Evolutionary conservation across 64 coral and sea anemone species (phyloP), one percentile per base, ranked within the genome.

Genomic region (Trachythela sp.): DNA sequence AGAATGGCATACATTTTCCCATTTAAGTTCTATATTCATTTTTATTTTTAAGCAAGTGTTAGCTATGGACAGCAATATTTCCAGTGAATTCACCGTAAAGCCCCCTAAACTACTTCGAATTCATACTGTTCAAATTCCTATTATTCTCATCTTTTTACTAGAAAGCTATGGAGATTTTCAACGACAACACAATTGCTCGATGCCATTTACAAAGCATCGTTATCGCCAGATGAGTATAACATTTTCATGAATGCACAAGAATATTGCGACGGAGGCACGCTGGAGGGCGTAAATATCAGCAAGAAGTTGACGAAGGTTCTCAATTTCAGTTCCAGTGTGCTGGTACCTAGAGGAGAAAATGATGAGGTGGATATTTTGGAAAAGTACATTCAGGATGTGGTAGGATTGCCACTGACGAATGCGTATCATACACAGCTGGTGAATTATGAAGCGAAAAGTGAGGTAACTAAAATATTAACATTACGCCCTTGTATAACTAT

Each of bases 171-270:
- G 75, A 37, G 9, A 39, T 80, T 80, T 80, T 80, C 75, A 17
- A 80, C 75, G 30, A 80, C 34, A 15, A 35, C 1, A 36, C 75
- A 80, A 36, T 39, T 80, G 30, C 75, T 80, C 14, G 32, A 80
- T 34, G 75, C 75, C 15, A 39, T 80, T 22, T 80, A 80, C 20
- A 35, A 30, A 80, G 75, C 75, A 0, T 80, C 75, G 31, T 80
- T 80, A 80, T 80, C 75, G 6, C 75, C 75, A 38, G 33, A 37
- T 35, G 75, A 80, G 30, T 80, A 80, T 37, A 80, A 80, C 33
- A 37, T 80, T 39, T 80, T 29, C 13, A 0, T 37, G 13, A 35
- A 30, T 39, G 20, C 33, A 30, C 2, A 22, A 68, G 75, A 80
- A 39, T 0, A 14, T 35, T 80, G 75, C 0, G 37, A 39, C 30